Base-by-base conservation (phyloP, 2,888 invertebrate genomes). In the Alsophila aescularia region DNA sequence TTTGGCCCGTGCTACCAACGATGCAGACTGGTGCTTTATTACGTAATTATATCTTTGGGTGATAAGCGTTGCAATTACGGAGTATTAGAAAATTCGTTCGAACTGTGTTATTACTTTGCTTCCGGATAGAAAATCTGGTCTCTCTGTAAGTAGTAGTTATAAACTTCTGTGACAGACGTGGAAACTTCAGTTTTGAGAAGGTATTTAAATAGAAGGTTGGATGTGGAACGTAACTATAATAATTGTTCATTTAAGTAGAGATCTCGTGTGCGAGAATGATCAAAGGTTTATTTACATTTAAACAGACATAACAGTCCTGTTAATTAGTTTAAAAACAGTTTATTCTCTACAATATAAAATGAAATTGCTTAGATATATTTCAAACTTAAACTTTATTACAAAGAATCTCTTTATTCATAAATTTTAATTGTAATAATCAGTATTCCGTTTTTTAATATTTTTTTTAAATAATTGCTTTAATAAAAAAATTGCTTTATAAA, bases 1-100 rank as follows among this genome's bases (percentile, higher is more conserved):
- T 72, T 70, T 70, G 64, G 72, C 64, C 64, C 64, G 65, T 60
- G 58, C 57, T 67, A 47, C 32, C 53, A 40, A 43, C 32, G 21
- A 18, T 44, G 60, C 53, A 60, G 54, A 59, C 58, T 55, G 54
- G 57, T 55, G 57, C 59, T 47, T 67, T 62, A 56, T 58, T 35
- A 48, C 41, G 16, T 42, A 48, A 49, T 55, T 61, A 44, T 58
- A 55, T 52, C 47, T 54, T 42, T 44, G 24, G 41, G 29, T 41
- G 40, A 52, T 36, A 42, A 32, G 37, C 12, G 31, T 15, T 32
- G 15, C 14, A 53, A 24, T 36, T 29, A 41, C 16, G 3, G 12
- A 27, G 12, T 34, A 32, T 35, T 27, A 36, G 35, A 27, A 45
- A 45, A 44, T 15, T n/a, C 5, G 35, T 27, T 14, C 21, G 15